phyloP scores from a whole-genome alignment of 2,797 vertebrate genomes.

The Pelobates cultripes region DNA sequence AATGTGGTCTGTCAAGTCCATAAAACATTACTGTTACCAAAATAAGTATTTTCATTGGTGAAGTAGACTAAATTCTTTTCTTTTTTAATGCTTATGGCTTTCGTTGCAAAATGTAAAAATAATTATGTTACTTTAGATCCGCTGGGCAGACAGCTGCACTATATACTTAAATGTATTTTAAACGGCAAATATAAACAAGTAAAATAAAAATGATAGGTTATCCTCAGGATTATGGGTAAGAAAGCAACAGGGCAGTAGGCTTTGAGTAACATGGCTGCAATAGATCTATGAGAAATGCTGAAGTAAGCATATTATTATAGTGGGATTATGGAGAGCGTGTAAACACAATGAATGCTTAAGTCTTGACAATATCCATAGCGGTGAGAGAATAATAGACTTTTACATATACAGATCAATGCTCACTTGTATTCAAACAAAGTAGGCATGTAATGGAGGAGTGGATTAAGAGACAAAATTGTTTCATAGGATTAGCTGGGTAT shows the following conservation, averaged over 20 bases:
- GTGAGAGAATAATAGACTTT: background rate
- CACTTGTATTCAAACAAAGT: background rate
- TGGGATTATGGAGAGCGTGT: background rate
- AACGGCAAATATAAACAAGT: background rate
- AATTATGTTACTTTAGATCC: background rate
- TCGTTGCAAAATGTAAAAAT: background rate
- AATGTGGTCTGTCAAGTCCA: too few relatives aligned
- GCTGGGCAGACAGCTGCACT: too few relatives aligned
- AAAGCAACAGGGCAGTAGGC: background rate
- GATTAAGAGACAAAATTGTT: background rate
- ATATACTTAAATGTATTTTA: background rate
- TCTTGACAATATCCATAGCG: background rate
- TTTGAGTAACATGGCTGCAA: background rate
- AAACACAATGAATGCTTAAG: background rate
- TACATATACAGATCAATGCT: background rate
- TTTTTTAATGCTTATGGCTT: too few relatives aligned
- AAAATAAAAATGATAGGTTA: background rate
- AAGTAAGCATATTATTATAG: background rate
- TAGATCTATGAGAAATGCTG: background rate
- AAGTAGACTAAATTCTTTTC: background rate
- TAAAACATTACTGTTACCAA: too few relatives aligned
- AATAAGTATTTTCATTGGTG: background rate
- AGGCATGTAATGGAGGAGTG: background rate
- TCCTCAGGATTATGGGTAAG: too few relatives aligned
- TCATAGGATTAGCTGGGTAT: background rate